Evolutionary conservation across 2,113 vertebrate species (phyloP).

Genomic region (Hyperoodon ampullatus): DNA sequence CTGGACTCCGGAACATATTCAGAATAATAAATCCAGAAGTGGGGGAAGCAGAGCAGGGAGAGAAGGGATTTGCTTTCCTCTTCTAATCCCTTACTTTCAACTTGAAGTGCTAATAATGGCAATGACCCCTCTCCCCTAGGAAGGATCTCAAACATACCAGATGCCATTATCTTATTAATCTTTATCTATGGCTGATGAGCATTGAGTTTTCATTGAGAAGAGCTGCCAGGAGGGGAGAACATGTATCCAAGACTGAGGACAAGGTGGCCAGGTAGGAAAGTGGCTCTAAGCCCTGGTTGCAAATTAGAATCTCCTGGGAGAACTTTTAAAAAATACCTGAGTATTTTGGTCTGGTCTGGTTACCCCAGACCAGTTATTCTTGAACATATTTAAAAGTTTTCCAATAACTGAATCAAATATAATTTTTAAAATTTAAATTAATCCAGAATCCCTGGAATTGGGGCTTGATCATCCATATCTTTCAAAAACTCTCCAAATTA

Average conservation of each 20-base stretch:
- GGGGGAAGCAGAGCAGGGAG: not conserved
- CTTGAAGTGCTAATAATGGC: not conserved
- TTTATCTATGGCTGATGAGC: not conserved
- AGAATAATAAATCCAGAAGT: not conserved
- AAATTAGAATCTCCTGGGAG: not conserved
- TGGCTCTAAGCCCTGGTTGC: not conserved
- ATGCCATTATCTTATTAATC: not conserved
- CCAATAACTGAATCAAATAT: not conserved
- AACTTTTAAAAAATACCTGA: not conserved
- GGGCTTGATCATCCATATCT: not conserved
- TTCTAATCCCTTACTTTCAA: not conserved
- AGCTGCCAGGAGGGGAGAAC: not conserved
- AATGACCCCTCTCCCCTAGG: not conserved
- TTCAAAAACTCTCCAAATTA: not conserved
- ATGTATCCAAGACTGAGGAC: not conserved
- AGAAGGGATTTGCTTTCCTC: not conserved
- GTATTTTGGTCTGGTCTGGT: too few species aligned
- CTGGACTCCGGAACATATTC: not conserved
- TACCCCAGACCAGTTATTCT: not conserved
- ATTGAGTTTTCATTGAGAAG: slow-evolving; percentile 39
- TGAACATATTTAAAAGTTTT: not conserved
- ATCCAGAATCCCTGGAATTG: not conserved
- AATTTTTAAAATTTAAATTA: not conserved
- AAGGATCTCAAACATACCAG: not conserved
- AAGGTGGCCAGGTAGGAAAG: not conserved